Percentiles rank a stretch among this genome's conserved stretches.
phyloP scores from a whole-genome alignment of 2,797 vertebrate species.

The Phataginus tricuspis region DNA sequence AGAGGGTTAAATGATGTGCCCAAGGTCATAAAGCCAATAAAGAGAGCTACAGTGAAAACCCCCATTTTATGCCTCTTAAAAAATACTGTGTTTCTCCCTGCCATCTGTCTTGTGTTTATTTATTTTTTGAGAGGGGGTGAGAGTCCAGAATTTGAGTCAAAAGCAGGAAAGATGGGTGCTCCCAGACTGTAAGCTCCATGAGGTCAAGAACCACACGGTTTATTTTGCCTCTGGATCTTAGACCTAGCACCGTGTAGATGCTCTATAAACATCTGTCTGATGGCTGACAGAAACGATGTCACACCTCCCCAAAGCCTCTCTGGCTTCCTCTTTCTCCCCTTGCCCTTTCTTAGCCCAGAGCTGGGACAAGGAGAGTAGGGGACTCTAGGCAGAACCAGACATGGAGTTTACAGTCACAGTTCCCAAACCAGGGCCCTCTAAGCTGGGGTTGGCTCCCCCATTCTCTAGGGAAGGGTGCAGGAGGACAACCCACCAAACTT shows the following conservation, averaged over 20 bases:
- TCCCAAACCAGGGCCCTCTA: not conserved
- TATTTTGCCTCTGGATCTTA: not conserved
- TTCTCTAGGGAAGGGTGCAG: not conserved
- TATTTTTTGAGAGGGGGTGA: not conserved
- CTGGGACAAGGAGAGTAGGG: not conserved
- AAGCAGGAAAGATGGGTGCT: not conserved
- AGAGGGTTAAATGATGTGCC: not conserved
- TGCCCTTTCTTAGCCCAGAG: not conserved
- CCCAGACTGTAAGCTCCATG: not conserved
- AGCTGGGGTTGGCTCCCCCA: not conserved
- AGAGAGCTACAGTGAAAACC: slow-evolving; percentile 3
- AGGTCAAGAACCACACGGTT: not conserved
- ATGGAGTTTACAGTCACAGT: not conserved
- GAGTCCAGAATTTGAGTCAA: slow-evolving; percentile 18
- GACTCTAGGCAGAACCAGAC: not conserved
- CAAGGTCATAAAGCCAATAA: slow-evolving; percentile 21
- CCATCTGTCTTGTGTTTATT: not conserved
- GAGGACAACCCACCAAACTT: not conserved
- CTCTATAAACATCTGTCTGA: not conserved
- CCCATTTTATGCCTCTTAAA: not conserved
- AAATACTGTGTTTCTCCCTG: not conserved
- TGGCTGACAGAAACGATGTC: not conserved
- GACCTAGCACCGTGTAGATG: not conserved
- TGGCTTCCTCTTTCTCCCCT: not conserved
- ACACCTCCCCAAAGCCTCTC: not conserved